Percentiles rank a stretch among this genome's conserved stretches.
phyloP scores from a whole-genome alignment of 2,797 vertebrate genomes.

The Parauchenoglanis ngamensis region DNA sequence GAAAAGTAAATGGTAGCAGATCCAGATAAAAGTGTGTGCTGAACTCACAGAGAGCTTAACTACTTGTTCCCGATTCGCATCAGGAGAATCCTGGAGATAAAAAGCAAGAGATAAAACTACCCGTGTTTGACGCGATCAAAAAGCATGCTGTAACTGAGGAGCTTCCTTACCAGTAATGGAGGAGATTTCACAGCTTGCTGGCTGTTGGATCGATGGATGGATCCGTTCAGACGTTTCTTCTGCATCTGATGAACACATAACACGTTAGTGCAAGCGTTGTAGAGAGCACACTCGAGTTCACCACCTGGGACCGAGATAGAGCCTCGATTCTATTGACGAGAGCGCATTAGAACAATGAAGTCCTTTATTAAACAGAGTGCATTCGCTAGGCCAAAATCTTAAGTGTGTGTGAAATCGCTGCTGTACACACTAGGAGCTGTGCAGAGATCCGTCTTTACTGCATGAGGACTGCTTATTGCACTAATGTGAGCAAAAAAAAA shows the following conservation, averaged over 20 bases:
- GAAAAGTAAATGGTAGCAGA: not conserved
- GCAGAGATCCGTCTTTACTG: not conserved
- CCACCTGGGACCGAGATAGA: not conserved
- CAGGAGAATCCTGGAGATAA: constrained; percentile 87
- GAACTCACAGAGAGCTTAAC: constrained; percentile 93
- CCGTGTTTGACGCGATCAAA: not conserved
- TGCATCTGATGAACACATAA: constrained; percentile 79
- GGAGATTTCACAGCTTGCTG: constrained; percentile 96
- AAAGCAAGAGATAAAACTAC: not conserved
- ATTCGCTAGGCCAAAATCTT: not conserved
- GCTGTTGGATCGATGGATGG: constrained; percentile 86
- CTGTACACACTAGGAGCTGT: constrained; percentile 8
- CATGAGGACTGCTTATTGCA: not conserved
- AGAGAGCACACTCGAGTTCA: not conserved
- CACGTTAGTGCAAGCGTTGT: not conserved
- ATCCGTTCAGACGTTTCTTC: constrained; percentile 83
- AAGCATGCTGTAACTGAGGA: not conserved
- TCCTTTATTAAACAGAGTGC: not conserved
- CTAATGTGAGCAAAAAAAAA: not conserved
- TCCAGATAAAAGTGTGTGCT: not conserved
- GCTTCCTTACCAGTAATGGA: constrained; percentile 85
- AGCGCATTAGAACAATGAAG: not conserved
- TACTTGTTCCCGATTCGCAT: constrained; percentile 85
- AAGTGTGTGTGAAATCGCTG: not conserved
- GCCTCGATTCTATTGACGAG: not conserved